Conservation (phyloP, 1,140 invertebrate species). For the Oryzaephilus surinamensis region DNA sequence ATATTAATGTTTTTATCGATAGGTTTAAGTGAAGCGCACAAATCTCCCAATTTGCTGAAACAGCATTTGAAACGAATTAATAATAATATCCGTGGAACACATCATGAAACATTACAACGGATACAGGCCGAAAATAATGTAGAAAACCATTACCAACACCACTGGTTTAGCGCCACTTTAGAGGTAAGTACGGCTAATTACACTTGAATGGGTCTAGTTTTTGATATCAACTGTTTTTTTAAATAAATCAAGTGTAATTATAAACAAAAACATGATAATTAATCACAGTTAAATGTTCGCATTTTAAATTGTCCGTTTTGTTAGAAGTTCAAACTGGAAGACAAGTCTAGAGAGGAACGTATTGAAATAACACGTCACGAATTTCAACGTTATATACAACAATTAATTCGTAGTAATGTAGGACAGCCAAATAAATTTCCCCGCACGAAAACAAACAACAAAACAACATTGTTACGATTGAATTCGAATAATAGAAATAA, state of each 20-base stretch:
- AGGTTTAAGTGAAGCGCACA: slow-evolving; percentile 26
- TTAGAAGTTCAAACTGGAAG: slow-evolving; percentile 33
- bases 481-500: background rate
- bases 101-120: slow-evolving; percentile 33
- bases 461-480: slow-evolving; percentile 2
- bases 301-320: slow-evolving; percentile 1
- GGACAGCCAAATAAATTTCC: slow-evolving; percentile 22
- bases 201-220: too few relatives aligned
- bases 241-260: too few relatives aligned
- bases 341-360: slow-evolving; percentile 32
- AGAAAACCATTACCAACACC: slow-evolving; percentile 33
- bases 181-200: slow-evolving; percentile 28
- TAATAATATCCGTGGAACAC: slow-evolving; percentile 17
- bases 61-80: too few relatives aligned
- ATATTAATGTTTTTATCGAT: slow-evolving; percentile 6
- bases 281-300: too few relatives aligned
- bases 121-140: slow-evolving; percentile 27
- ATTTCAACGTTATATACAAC: slow-evolving; percentile 30
- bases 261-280: too few relatives aligned
- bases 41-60: too few relatives aligned
- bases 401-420: slow-evolving; percentile 30
- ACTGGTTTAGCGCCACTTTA: slow-evolving; percentile 34
- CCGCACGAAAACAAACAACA: too few relatives aligned
- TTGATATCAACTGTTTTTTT: background rate
- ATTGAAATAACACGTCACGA: slow-evolving; percentile 35